These are phyloP conservation scores for Manacus vitellinus DNA, from an alignment of 2,113 vertebrate genomes.

Conservation along the genomic window DNA sequence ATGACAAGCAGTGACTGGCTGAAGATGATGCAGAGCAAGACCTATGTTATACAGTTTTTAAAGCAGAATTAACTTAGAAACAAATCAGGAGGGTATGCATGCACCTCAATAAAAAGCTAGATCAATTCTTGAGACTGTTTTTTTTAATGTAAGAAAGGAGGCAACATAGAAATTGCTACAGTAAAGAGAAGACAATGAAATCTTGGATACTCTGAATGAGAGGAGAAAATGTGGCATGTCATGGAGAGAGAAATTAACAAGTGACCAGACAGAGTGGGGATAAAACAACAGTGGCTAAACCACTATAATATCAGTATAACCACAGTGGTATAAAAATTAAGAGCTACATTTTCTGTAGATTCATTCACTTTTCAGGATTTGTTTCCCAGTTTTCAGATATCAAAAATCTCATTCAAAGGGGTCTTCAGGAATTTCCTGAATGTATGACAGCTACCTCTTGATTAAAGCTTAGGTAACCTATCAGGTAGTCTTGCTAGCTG, in stretches of 20 bases:
- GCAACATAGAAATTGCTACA: not conserved
- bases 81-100: not conserved
- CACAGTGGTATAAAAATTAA: not conserved
- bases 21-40: not conserved
- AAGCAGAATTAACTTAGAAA: not conserved
- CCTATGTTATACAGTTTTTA: not conserved
- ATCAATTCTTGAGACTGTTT: not conserved
- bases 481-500: no score
- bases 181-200: not conserved
- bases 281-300: not conserved
- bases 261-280: not conserved
- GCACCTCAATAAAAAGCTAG: not conserved
- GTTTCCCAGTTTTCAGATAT: not conserved
- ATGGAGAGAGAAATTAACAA: not conserved
- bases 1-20: not conserved
- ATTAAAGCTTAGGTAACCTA: not conserved
- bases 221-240: not conserved
- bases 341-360: not conserved
- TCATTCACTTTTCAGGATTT: not conserved
- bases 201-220: not conserved
- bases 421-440: not conserved
- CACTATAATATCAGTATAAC: not conserved
- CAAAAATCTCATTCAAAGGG: not conserved
- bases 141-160: not conserved
- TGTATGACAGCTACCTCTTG: not conserved